A percentile compares a stretch with the other conserved stretches of the same genome.
These are phyloP conservation scores for Bothrops jararaca DNA, from an alignment of 2,113 vertebrate genomes.

Conservation along the genomic window DNA sequence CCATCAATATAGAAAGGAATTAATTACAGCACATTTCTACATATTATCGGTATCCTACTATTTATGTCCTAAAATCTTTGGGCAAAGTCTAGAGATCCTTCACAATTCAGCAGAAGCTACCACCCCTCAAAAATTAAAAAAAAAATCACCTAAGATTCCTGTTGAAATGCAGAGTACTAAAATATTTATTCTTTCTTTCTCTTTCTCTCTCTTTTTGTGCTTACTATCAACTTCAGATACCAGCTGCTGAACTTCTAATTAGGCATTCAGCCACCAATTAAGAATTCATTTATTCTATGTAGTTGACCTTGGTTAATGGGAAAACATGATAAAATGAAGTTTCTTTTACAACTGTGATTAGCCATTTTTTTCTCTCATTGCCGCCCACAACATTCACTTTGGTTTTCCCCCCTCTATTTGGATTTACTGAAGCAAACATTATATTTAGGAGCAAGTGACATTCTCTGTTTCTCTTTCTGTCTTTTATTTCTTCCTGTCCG, in stretches of 20 bases:
- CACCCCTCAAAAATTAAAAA: background rate
- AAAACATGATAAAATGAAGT: background rate
- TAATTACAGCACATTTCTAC: background rate
- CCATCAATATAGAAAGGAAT: background rate
- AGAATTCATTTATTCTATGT: background rate
- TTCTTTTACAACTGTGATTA: background rate
- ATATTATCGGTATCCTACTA: background rate
- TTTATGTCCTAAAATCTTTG: background rate
- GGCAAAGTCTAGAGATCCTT: background rate
- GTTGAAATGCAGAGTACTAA: background rate
- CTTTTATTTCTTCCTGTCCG: background rate
- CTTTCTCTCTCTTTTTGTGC: background rate
- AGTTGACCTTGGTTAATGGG: background rate
- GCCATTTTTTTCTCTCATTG: background rate
- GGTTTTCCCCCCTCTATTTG: background rate
- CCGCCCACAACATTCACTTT: background rate
- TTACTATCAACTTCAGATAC: background rate
- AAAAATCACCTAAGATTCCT: background rate
- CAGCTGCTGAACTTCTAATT: background rate
- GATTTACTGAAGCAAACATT: background rate
- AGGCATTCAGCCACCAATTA: background rate
- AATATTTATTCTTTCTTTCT: background rate
- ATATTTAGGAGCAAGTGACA: background rate
- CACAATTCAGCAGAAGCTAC: background rate
- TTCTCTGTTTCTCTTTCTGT: background rate